Evolutionary conservation across 2,113 vertebrate species (phyloP), one percentile per base, ranked within the genome.

Genomic region (Carassius gibelio): DNA sequence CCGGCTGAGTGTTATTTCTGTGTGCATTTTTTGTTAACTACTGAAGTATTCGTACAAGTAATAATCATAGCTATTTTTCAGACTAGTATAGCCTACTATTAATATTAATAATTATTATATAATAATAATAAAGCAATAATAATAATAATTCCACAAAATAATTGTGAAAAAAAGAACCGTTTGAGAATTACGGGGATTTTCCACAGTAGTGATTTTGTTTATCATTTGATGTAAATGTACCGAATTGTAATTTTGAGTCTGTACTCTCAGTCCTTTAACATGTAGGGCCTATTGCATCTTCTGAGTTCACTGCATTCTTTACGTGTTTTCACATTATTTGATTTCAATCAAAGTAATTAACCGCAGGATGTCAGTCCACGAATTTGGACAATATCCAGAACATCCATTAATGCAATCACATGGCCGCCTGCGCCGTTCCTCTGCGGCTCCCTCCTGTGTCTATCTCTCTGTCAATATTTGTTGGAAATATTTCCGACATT

Each of bases 401-500:
- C 90, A 88, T 88, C 52, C 62, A 76, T 89, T 91, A 62, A 88
- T 83, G 86, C 74, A 75, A 86, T 91, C 84, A 88, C 75, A 83
- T 62, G 71, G 30, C 30, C n/a, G 26, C 80, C 11, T 42, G 21
- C 74, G 90, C 64, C 76, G 72, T 84, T 57, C 23, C 78, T 85
- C 76, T 34, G 23, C 66, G 83, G 68, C 88, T 88, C 85, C 69
- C 89, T 90, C 90, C 72, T 86, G 86, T 84, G 87, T 91, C 89
- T 91, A 85, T 90, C 85, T 74, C 81, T 81, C 87, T 92, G 92
- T 92, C 93, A 92, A 91, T 93, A 92, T 89, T 87, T 84, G 84
- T 74, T 82, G 86, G 85, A 92, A 93, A 92, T 90, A 93, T 94
- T 94, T 92, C 91, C 91, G 91, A 90, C 91, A 88, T 92, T 92